These are phyloP conservation scores for Mimumesa dahlbomi DNA, from an alignment of 2,888 invertebrate genomes.

Conservation along the genomic window DNA sequence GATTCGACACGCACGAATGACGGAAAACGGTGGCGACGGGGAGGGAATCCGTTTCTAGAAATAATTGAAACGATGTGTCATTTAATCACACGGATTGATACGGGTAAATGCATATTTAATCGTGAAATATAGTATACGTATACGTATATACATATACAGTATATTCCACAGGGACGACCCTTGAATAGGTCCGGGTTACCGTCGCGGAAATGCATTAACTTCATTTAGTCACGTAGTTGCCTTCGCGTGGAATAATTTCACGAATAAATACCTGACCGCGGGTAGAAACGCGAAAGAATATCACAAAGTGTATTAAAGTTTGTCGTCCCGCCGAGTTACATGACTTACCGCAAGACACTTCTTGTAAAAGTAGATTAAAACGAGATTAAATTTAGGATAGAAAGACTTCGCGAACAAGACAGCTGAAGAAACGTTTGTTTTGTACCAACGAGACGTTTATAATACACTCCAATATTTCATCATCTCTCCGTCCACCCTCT, in stretches of 20 bases:
- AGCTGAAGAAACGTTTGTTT: too few relatives aligned
- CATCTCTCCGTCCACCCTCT: too few relatives aligned
- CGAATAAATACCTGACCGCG: conserved; percentile 9
- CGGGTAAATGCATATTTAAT: conserved; percentile 5
- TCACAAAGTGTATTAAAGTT: conserved; percentile 33
- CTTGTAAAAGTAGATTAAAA: conserved; percentile 12
- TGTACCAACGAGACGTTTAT: too few relatives aligned
- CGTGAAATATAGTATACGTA: not conserved
- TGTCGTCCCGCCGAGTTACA: conserved; percentile 13
- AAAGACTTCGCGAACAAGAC: too few relatives aligned
- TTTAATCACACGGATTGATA: conserved; percentile 1
- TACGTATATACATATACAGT: too few relatives aligned
- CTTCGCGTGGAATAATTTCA: conserved; percentile 24
- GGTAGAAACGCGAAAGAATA: not conserved
- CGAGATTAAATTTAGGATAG: too few relatives aligned
- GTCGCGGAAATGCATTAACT: conserved; percentile 13
- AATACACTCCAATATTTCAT: too few relatives aligned
- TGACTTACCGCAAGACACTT: conserved; percentile 2
- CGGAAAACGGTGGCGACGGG: not conserved
- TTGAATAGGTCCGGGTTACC: too few relatives aligned
- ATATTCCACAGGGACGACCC: too few relatives aligned
- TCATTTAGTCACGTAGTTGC: conserved; percentile 28
- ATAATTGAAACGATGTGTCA: conserved; percentile 13
- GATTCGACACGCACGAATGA: not conserved
- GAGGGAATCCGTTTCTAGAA: not conserved